Conservation (phyloP, 2,888 invertebrate genomes). For the Macrophya annulata region DNA sequence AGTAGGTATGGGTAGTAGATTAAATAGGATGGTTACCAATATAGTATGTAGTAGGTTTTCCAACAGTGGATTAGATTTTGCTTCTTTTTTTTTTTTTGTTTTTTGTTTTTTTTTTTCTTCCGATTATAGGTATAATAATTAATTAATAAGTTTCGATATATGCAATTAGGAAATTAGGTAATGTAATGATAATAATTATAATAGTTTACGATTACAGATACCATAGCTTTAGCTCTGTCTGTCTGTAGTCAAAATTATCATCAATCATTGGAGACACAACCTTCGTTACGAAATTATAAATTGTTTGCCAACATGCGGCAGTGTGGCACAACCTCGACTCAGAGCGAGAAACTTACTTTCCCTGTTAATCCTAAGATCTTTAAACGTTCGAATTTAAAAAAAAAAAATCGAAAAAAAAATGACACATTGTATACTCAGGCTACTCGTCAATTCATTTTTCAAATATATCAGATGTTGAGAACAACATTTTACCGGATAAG, state of each 20-base stretch:
- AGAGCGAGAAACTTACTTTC: conserved; percentile 49
- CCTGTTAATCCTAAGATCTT: conserved; percentile 18
- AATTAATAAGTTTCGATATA: conserved; percentile 51
- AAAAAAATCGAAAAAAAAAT: conserved; percentile 19
- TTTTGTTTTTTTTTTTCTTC: neutral
- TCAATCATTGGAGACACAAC: conserved; percentile 75
- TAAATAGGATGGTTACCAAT: conserved; percentile 57
- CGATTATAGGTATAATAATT: conserved; percentile 24
- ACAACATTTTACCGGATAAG: neutral
- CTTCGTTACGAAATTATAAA: conserved; percentile 76
- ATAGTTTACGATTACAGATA: conserved; percentile 45
- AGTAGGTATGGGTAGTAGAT: conserved; percentile 55
- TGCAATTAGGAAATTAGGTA: conserved; percentile 54
- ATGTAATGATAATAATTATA: conserved; percentile 56
- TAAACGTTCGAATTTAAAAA: conserved; percentile 27
- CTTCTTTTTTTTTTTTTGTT: neutral
- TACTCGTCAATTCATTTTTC: neutral
- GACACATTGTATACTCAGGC: conserved; percentile 14
- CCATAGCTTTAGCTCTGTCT: neutral
- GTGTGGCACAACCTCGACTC: conserved; percentile 76
- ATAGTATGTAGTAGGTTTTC: conserved; percentile 51
- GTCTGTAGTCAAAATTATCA: conserved; percentile 61
- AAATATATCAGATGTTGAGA: neutral
- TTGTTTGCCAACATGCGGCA: conserved; percentile 70
- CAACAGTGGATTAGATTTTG: conserved; percentile 43